Evolutionary conservation across 1,140 invertebrate genomes (phyloP), one percentile per base, ranked within the genome.

Genomic region (Chymomyza costata): DNA sequence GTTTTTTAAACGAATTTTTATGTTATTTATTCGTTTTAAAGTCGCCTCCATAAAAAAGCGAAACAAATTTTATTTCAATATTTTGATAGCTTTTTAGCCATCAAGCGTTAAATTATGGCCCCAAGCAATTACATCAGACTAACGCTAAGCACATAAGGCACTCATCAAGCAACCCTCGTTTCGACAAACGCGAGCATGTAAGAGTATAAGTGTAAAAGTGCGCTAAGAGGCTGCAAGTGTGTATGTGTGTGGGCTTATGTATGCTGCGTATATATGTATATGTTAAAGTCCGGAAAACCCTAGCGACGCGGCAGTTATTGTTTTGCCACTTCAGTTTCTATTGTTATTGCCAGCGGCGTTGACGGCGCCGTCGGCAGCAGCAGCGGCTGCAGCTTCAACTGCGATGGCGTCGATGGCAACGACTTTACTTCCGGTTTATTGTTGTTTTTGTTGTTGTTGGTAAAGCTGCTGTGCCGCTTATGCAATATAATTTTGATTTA

Each of bases 401-500:
- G 60, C 65, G 43, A 16, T 28, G 44, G 28, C 63, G 47, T 39
- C 57, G 68, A 62, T 63, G 53, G 49, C 65, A 76, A 66, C 50
- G 71, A 76, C 70, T 78, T 66, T 78, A 66, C 58, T 63, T 70
- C 40, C 10, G 25, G 13, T 30, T 37, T 38, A 32, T 44, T 71
- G 50, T 55, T 49, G 47, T 44, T 52, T 52, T 41, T 52, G 31
- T 39, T 53, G 49, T 32, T 49, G n/a, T 7, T 39, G 46, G 1
- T 45, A 39, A 46, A 51, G 43, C 48, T 57, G 58, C 62, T 50
- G 41, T 43, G 46, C 41, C 44, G 52, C 54, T 73, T 64, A 55
- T 74, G 66, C 73, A 80, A 78, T 78, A 67, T 78, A 80, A 78
- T 80, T 78, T 71, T 80, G 66, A 80, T 80, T 78, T 78, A 73